Conservation (phyloP, 2,113 vertebrate genomes). For the Indri indri region DNA sequence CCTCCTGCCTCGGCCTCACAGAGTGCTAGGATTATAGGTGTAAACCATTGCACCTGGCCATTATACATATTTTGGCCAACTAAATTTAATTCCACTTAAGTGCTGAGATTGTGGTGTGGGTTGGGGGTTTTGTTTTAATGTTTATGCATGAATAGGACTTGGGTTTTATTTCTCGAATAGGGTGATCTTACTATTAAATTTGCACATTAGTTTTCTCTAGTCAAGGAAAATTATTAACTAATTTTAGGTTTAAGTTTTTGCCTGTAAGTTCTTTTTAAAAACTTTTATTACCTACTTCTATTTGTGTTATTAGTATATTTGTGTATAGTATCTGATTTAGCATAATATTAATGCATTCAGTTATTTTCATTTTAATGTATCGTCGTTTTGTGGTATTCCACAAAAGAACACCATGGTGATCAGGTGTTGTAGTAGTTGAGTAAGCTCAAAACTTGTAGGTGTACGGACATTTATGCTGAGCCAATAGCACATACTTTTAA, state of each 20-base stretch:
- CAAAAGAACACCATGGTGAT: neutral
- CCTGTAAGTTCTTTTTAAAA: neutral
- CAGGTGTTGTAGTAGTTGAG: neutral
- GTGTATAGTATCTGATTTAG: neutral
- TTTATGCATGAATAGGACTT: neutral
- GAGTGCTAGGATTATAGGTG: too few species aligned
- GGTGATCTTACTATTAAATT: neutral
- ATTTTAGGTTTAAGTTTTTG: constrained; percentile 27
- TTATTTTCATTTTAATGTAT: neutral
- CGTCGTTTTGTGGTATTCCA: neutral
- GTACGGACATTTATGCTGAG: too few species aligned
- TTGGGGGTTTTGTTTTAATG: neutral
- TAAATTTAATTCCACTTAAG: neutral
- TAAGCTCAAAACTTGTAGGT: neutral
- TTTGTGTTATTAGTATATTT: neutral
- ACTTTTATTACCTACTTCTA: neutral
- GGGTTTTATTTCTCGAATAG: constrained; percentile 19
- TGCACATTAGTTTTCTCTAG: neutral
- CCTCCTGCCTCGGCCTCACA: too few species aligned
- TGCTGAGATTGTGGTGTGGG: neutral
- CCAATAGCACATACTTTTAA: neutral
- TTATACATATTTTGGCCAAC: neutral
- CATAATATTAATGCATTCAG: neutral
- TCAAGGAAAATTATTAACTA: neutral
- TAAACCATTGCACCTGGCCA: too few species aligned